phyloP scores from a whole-genome alignment of 2,113 vertebrate species.

The Eublepharis macularius region DNA sequence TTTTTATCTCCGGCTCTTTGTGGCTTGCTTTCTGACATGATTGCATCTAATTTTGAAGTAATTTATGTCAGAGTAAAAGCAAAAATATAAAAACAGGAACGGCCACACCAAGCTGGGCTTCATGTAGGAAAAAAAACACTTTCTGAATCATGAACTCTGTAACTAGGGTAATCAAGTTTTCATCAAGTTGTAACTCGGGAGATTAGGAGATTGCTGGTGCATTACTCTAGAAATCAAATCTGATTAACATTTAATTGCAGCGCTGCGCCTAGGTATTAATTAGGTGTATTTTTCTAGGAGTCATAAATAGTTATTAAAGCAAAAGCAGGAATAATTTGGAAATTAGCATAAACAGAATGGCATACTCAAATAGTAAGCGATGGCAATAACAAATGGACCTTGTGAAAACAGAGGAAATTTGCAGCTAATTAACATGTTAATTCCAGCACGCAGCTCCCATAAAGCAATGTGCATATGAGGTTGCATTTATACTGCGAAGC shows the following conservation, averaged over 20 bases:
- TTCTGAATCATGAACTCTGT: constrained; percentile 53
- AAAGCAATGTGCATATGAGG: constrained; percentile 36
- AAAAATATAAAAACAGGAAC: constrained; percentile 27
- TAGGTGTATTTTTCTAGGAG: constrained; percentile 63
- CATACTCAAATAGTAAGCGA: constrained; percentile 57
- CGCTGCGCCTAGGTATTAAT: constrained; percentile 65
- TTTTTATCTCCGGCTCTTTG: constrained; percentile 32
- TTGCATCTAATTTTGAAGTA: constrained; percentile 33
- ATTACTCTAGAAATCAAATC: constrained; percentile 71
- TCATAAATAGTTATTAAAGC: constrained; percentile 61
- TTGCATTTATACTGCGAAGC: constrained; percentile 42
- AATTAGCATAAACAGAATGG: constrained; percentile 62
- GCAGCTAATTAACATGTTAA: constrained; percentile 50
- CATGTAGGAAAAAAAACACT: constrained; percentile 24
- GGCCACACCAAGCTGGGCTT: not conserved
- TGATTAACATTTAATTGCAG: constrained; percentile 74
- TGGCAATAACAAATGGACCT: constrained; percentile 58
- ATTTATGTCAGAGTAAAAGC: constrained; percentile 17
- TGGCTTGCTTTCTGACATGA: constrained; percentile 31
- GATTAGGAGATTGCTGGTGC: constrained; percentile 57
- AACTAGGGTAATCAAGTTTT: constrained; percentile 65
- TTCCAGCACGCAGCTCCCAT: constrained; percentile 54
- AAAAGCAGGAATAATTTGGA: constrained; percentile 62
- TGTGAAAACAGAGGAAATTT: constrained; percentile 59
- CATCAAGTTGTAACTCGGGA: constrained; percentile 60